Conservation (phyloP, 2,113 vertebrate species). For the Ceuthmochares aereus region DNA sequence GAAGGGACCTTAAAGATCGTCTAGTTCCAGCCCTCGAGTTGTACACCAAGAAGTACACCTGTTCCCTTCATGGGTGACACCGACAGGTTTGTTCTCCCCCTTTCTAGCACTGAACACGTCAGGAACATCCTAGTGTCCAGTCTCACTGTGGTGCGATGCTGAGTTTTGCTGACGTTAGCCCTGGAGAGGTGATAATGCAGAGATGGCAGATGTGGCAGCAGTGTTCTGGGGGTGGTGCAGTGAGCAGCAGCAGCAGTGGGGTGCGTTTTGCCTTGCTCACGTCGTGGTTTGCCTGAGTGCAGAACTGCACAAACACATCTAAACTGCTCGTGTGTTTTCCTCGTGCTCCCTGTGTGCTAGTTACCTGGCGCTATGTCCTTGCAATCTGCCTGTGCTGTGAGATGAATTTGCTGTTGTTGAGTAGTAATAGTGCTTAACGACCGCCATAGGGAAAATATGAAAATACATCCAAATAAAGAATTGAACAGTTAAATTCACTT, state of each 20-base stretch:
- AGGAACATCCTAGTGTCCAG: background rate
- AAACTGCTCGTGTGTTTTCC: background rate
- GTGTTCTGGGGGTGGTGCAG: background rate
- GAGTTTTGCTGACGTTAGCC: accelerated
- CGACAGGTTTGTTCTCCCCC: background rate
- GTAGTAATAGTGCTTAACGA: background rate
- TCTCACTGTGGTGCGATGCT: background rate
- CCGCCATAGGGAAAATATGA: background rate
- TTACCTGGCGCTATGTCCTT: accelerated
- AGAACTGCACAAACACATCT: background rate
- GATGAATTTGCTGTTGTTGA: background rate
- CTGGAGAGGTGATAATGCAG: background rate
- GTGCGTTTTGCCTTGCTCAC: background rate
- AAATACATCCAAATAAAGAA: background rate
- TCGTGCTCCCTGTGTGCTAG: accelerated
- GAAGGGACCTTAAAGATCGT: too few species aligned
- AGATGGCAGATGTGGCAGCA: background rate
- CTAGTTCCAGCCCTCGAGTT: too few species aligned
- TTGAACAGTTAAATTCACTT: background rate
- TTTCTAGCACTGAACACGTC: accelerated
- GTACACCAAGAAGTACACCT: too few species aligned
- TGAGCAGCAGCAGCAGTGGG: background rate
- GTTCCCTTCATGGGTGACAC: background rate
- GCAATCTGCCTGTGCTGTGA: background rate
- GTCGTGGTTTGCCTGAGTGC: background rate